Evolutionary conservation across 2,888 invertebrate species (phyloP), one percentile per base, ranked within the genome.

Genomic region (Teleogryllus oceanicus): DNA sequence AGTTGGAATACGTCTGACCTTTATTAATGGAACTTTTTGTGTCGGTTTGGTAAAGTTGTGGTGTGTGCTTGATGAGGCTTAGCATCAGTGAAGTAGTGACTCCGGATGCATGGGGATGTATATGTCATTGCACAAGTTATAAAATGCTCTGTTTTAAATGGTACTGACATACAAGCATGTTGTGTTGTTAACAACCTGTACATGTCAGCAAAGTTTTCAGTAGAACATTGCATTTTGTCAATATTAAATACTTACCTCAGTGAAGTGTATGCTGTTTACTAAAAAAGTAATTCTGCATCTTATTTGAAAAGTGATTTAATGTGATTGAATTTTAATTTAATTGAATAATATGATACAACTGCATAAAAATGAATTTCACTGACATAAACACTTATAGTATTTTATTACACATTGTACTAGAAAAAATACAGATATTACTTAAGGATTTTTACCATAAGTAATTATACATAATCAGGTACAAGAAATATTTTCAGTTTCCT

Each of bases 51-150:
- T 37, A 37, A 37, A 37, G 37, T 62, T 62, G n/a, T 62, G 13
- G 62, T 62, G n/a, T 13, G 62, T 62, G 62, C 16, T 62, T 62
- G 62, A 18, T 13, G 62, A 62, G 62, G 13, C 62, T 18, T 18
- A 62, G 62, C 62, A 37, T 37, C 37, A 37, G 37, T 37, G 16
- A 62, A 62, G 62, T 62, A 18, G n/a, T 62, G 62, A 18, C 62
- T 62, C n/a, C 62, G n/a, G n/a, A n/a, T 62, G n/a, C 37, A 62
- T 18, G 62, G 62, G n/a, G n/a, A 62, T 62, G 62, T 18, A 62
- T 62, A 62, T 62, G 62, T 62, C 62, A 13, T 62, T 62, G 62
- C 62, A 62, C 62, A 62, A 62, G n/a, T 62, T 62, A 62, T 62
- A 62, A 62, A n/a, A 62, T 18, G 37, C 37, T 37, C 37, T 37